Conservation (phyloP, 2,888 invertebrate species). For the Theodoxus fluviatilis region DNA sequence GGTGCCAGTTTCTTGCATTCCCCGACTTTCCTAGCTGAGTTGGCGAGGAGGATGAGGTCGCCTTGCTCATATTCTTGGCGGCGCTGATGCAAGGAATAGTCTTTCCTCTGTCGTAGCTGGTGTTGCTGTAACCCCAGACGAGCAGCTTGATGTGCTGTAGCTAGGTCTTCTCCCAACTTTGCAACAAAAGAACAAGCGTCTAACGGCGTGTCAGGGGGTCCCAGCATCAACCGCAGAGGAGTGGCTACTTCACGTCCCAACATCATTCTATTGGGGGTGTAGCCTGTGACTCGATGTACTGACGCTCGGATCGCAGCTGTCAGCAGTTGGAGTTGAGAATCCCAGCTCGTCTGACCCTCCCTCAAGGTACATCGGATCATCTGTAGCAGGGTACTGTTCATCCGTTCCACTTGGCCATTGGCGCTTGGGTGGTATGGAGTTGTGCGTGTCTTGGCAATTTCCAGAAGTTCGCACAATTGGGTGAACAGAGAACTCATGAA, state of each 20-base stretch:
- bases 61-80: background rate
- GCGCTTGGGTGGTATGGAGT: too few species aligned
- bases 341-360: too few species aligned
- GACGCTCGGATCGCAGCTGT: slow-evolving; percentile 26
- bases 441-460: too few species aligned
- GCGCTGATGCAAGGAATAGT: background rate
- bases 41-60: slow-evolving; percentile 1
- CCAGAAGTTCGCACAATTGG: too few species aligned
- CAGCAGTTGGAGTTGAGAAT: too few species aligned
- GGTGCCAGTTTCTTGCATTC: slow-evolving; percentile 28
- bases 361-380: too few species aligned
- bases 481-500: too few species aligned
- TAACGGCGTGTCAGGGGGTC: background rate
- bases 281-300: slow-evolving; percentile 27
- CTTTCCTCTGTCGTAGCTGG: background rate
- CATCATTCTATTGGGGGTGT: slow-evolving; percentile 32
- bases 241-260: slow-evolving; percentile 23
- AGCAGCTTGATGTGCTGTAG: background rate
- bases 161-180: background rate
- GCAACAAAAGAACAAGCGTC: background rate
- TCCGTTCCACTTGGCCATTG: too few species aligned
- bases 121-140: background rate
- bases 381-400: too few species aligned
- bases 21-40: slow-evolving; percentile 28
- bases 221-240: background rate